Base-by-base conservation (phyloP, 2,797 vertebrate species). In the Sebastes cheni region DNA sequence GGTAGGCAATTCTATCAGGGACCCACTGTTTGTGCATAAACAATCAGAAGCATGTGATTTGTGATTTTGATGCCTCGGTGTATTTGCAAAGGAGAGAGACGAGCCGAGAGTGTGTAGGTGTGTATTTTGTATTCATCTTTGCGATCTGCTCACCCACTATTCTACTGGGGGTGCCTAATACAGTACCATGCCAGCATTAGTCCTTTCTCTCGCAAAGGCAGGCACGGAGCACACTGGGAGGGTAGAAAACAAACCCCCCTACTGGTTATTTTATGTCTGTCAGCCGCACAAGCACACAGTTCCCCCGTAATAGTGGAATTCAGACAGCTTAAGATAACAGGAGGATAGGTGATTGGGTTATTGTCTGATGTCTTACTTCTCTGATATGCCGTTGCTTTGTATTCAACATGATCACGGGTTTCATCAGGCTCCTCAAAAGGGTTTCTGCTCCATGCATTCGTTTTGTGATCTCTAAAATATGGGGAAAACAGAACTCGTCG, bases 11-110 rank as follows among this genome's bases (percentile, higher is more conserved):
- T 95, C 94, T 95, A 95, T 95, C 94, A 94, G 95, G 94, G 93
- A 89, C 90, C 91, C 93, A 94, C 94, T 95, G 93, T 94, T 95
- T 94, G 94, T 95, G 94, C 94, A 95, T 94, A 95, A 95, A 95
- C 94, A 95, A 94, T 95, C 95, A 94, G 91, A 93, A 91, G 94
- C 94, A 93, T 95, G 95, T 94, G 95, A 95, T 95, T 95, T 95
- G 94, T 95, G 95, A 95, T 95, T 95, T 95, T 93, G 93, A 95
- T 94, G 93, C 93, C 85, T 92, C 82, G 82, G 92, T 89, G 92
- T 93, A 93, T 94, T 94, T 95, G 94, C 91, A 91, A 87, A 91
- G 90, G 92, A 93, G 90, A 90, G 93, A 92, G 89, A 91, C 75
- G 83, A 91, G 92, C 91, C 82, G 88, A 88, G 92, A 89, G 91